Evolutionary conservation across 2,113 vertebrate species (phyloP), one percentile per base, ranked within the genome.

Genomic region (Cynopterus brachyotis): DNA sequence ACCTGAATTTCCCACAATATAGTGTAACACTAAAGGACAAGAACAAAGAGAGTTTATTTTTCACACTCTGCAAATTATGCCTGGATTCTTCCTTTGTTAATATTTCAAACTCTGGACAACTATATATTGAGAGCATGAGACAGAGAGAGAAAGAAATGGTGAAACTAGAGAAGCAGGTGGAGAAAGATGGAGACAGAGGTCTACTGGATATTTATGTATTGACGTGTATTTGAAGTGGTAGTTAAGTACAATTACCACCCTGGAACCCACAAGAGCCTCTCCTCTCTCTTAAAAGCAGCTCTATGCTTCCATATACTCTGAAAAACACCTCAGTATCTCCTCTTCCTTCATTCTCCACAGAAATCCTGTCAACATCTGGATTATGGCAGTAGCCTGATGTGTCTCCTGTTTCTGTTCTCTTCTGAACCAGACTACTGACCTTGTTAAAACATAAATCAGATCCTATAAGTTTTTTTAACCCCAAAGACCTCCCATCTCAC

Each of bases 371-470:
- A 83, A 16, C 57, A 40, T 19, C 22, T 57, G 12, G 45, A 20
- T 26, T 15, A 45, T 13, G 28, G 10, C 35, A 66, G 47, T 32
- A 84, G n/a, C 3, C 15, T 60, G 81, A 66, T 12, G 50, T 32
- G n/a, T 67, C 13, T 75, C 16, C 22, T 73, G 35, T 28, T 60
- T 93, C 35, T 89, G 30, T 19, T 28, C 32, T 79, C 53, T n/a
- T 79, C 32, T 67, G 40, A 73, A 11, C 0, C 32, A 89, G 40
- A 76, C 24, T 15, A 1, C 28, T 40, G n/a, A 89, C 19, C 7
- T 67, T 40, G 26, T 86, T 73, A 66, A 91, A 75, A 42, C 7
- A 32, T 45, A 89, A 95, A 45, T 91, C 26, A 45, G 22, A 47
- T 17, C 37, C 2, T 20, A 32, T 57, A 7, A 32, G n/a, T 83